Evolutionary conservation across 2,113 vertebrate species (phyloP), one percentile per base, ranked within the genome.

Genomic region (Leptosomus discolor): DNA sequence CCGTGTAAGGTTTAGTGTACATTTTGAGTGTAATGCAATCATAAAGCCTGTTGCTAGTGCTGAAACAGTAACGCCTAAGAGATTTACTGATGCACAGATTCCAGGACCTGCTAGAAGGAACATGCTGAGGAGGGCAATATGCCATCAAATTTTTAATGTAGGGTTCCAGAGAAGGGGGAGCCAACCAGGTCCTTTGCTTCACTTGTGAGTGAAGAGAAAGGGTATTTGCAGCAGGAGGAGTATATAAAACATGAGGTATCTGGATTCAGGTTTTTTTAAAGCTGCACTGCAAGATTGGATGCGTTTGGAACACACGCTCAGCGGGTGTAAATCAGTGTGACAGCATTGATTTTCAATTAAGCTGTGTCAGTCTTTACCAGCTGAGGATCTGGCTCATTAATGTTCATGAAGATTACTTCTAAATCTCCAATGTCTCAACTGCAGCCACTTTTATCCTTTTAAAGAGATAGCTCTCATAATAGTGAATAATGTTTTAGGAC

Each of bases 351-450:
- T 83, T 75, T 39, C 89, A 71, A 5, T 34, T 39, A 43, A 71
- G 68, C 67, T 36, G 14, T 75, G 82, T 56, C 78, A 69, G 50
- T 69, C 82, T 78, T 57, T 12, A 29, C 65, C 39, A 70, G 79
- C 87, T 81, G 87, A 91, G 83, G 85, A 54, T 85, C 71, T 94
- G 50, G 71, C 68, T 92, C 64, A 5, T 89, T 61, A 34, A 18
- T 65, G 50, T 60, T 84, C 71, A 58, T 41, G 78, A 70, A 81
- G 75, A 71, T 85, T 51, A 15, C 75, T 73, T 71, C 74, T 88
- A 56, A 65, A 87, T 87, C 87, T 74, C 65, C 81, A 8, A 1
- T 37, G 86, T 60, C 64, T 83, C 64, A 45, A 12, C 71, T 36
- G 39, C 77, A 87, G 89, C 71, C 71, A 12, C 23, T 87, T 57